Conservation (phyloP, 2,113 vertebrate species). For the Podarcis cretensis region DNA sequence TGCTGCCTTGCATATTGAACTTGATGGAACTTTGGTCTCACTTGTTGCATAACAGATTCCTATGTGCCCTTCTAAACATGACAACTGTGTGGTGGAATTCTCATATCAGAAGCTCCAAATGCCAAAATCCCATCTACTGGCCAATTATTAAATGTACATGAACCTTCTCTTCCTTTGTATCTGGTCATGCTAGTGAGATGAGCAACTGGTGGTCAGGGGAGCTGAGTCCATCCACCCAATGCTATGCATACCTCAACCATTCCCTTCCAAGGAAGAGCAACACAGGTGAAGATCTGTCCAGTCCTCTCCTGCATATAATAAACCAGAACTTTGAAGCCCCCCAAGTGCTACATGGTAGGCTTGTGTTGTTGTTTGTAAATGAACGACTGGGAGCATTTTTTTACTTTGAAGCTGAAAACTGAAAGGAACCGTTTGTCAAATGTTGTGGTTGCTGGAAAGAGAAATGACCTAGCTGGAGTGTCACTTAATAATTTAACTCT, state of each 20-base stretch:
- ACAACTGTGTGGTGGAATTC: not conserved
- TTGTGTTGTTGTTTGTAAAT: not conserved
- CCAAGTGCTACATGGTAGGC: not conserved
- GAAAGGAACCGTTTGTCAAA: not conserved
- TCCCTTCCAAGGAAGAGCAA: not conserved
- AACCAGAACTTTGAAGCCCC: too few relatives aligned
- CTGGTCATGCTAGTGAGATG: not conserved
- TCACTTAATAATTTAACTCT: not conserved
- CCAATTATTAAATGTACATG: too few relatives aligned
- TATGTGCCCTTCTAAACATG: not conserved
- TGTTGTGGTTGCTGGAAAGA: not conserved
- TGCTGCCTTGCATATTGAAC: not conserved
- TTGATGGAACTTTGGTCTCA: not conserved
- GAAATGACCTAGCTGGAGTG: not conserved
- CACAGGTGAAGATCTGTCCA: not conserved
- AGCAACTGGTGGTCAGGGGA: not conserved
- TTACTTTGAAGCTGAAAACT: not conserved
- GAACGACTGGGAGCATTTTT: too few relatives aligned
- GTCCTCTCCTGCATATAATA: too few relatives aligned
- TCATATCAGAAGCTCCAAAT: not conserved
- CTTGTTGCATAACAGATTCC: not conserved
- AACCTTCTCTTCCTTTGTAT: not conserved
- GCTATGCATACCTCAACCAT: not conserved
- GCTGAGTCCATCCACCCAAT: not conserved
- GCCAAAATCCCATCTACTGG: too few relatives aligned